phyloP scores from a whole-genome alignment of 2,113 vertebrate genomes.

The Istiophorus platypterus region DNA sequence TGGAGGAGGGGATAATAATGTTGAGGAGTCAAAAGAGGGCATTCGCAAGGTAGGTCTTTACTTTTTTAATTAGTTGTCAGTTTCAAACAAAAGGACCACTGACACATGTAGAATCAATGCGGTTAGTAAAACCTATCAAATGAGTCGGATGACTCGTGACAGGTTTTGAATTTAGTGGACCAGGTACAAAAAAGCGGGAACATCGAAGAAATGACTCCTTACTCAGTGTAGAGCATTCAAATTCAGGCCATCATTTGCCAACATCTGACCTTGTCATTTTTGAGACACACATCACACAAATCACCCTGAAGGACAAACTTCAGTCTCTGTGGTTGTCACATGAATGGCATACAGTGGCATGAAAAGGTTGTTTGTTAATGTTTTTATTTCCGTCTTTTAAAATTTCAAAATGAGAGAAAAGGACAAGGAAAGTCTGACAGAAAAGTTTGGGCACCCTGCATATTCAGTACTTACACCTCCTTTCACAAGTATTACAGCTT shows the following conservation, averaged over 20 bases:
- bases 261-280: constrained; percentile 13
- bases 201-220: constrained; percentile 19
- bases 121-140: constrained; percentile 28
- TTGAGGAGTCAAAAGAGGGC: constrained; percentile 94
- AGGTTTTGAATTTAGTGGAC: constrained; percentile 6
- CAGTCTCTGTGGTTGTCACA: background rate
- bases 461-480: no score
- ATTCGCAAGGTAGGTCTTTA: constrained; percentile 91
- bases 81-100: background rate
- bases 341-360: background rate
- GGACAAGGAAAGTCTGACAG: no score
- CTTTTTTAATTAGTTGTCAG: background rate
- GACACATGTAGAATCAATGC: constrained; percentile 10
- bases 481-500: no score
- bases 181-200: constrained; percentile 2
- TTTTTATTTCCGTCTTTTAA: no score
- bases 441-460: no score
- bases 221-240: background rate
- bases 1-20: constrained; percentile 95
- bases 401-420: no score
- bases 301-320: constrained; percentile 13
- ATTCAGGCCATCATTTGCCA: constrained; percentile 20
- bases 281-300: constrained; percentile 8
- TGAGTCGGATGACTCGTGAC: background rate
- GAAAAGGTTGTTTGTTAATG: no score